These are phyloP conservation scores for Toxotes chatareus DNA, from an alignment of 2,113 vertebrate genomes.

Conservation along the genomic window DNA sequence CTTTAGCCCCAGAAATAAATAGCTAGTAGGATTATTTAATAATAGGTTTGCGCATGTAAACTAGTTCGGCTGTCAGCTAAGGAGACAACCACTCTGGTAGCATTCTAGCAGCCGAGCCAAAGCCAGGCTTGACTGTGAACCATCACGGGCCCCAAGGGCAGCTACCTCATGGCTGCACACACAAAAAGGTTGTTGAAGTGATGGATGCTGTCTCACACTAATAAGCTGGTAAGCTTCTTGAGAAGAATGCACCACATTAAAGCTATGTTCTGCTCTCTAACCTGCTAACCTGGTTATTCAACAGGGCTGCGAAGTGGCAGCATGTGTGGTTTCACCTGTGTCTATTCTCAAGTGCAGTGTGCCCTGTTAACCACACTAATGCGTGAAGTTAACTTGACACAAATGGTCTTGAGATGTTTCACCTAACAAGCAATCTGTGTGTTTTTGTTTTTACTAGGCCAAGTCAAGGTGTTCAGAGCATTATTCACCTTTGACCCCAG, in stretches of 20 bases:
- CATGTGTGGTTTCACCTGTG: not conserved
- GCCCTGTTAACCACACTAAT: not conserved
- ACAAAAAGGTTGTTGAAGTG: not conserved
- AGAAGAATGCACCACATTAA: slow-evolving; percentile 12
- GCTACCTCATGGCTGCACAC: not conserved
- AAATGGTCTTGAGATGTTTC: not conserved
- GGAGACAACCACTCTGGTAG: slow-evolving; percentile 39
- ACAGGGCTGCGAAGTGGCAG: not conserved
- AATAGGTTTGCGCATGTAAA: not conserved
- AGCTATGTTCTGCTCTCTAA: not conserved
- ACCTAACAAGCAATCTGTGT: slow-evolving; percentile 20
- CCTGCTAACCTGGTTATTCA: not conserved
- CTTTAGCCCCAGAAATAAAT: not conserved
- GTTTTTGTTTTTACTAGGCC: slow-evolving; percentile 83
- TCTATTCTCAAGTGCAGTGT: not conserved
- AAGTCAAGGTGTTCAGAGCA: slow-evolving; percentile 97
- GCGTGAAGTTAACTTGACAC: not conserved
- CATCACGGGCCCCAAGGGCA: not conserved
- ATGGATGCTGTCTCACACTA: not conserved
- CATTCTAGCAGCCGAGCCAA: slow-evolving; percentile 49
- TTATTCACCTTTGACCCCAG: slow-evolving; percentile 96
- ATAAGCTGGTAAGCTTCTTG: slow-evolving; percentile 1
- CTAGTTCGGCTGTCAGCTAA: slow-evolving; percentile 15
- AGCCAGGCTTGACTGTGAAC: not conserved
- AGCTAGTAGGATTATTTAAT: too few relatives aligned